phyloP scores from a whole-genome alignment of 2,888 invertebrate genomes.

The Melikaiella ostensackeni region DNA sequence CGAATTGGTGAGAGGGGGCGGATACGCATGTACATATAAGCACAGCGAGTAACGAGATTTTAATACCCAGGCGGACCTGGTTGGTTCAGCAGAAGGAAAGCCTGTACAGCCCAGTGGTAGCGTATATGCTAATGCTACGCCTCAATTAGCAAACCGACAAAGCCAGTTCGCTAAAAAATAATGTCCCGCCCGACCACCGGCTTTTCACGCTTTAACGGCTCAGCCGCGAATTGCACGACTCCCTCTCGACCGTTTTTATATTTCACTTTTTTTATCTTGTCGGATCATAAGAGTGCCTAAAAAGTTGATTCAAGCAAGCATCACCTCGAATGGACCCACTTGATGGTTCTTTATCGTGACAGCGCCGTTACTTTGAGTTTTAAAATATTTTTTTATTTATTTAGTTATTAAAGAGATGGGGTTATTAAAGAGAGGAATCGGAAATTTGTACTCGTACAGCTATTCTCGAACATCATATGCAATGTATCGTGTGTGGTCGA shows the following conservation, averaged over 20 bases:
- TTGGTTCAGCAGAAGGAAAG: constrained; percentile 53
- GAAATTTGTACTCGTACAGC: neutral
- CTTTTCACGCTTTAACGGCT: constrained; percentile 11
- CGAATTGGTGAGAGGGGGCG: constrained; percentile 52
- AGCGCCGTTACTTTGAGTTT: neutral
- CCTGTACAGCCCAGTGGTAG: constrained; percentile 47
- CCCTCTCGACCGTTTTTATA: neutral
- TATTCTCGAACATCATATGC: neutral
- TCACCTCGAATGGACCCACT: neutral
- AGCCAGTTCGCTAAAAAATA: constrained; percentile 47
- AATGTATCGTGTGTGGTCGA: neutral
- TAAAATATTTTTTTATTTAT: neutral
- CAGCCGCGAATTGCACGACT: constrained; percentile 4
- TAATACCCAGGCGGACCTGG: constrained; percentile 49
- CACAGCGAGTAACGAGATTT: constrained; percentile 55
- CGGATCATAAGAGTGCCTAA: neutral
- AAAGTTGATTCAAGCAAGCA: neutral
- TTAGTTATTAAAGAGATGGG: too few relatives aligned
- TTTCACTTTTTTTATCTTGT: neutral
- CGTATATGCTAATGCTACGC: constrained; percentile 64
- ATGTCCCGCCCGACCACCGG: constrained; percentile 11
- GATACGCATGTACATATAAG: constrained; percentile 52
- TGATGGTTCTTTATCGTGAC: neutral
- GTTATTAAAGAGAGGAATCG: neutral
- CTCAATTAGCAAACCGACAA: constrained; percentile 62